phyloP scores from a whole-genome alignment of 2,797 vertebrate species.

The Neosilurus mollespiculum region DNA sequence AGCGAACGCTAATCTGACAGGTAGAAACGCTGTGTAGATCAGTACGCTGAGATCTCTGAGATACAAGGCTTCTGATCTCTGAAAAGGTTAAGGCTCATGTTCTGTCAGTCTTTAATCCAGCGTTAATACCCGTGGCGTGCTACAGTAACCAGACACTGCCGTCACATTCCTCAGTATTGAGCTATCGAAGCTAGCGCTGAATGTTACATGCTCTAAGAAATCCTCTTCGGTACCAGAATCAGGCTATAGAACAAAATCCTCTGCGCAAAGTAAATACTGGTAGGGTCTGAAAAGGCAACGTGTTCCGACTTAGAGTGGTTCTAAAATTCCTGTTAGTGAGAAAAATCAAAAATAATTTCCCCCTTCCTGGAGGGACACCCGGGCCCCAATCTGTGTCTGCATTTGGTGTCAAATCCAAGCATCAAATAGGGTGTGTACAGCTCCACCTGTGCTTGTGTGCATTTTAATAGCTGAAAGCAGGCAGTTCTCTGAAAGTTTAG shows the following conservation, averaged over 20 bases:
- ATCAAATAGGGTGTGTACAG: background rate
- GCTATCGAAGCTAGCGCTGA: background rate
- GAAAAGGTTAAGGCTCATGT: background rate
- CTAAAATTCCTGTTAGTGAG: no score
- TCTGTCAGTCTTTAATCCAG: constrained; percentile 18
- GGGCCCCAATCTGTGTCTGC: background rate
- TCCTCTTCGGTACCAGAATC: background rate
- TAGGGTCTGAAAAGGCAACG: no score
- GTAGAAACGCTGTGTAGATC: background rate
- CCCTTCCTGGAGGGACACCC: no score
- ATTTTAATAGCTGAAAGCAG: constrained; percentile 24
- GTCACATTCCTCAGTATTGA: constrained; percentile 13
- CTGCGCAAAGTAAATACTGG: background rate
- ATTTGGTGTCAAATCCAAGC: constrained; percentile 8
- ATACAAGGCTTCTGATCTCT: background rate
- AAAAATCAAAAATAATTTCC: no score
- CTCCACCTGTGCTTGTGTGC: background rate
- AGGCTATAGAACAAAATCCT: background rate
- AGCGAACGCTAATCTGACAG: background rate
- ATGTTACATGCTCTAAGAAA: constrained; percentile 11
- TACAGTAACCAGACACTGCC: background rate
- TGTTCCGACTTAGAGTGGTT: no score
- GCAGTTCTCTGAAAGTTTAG: constrained; percentile 12
- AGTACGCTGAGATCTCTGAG: background rate
- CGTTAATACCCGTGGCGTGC: background rate